Evolutionary conservation across 37 sponge, comb jelly and placozoan species (phyloP).

Genomic region (Diacarnus erythraeanus): DNA sequence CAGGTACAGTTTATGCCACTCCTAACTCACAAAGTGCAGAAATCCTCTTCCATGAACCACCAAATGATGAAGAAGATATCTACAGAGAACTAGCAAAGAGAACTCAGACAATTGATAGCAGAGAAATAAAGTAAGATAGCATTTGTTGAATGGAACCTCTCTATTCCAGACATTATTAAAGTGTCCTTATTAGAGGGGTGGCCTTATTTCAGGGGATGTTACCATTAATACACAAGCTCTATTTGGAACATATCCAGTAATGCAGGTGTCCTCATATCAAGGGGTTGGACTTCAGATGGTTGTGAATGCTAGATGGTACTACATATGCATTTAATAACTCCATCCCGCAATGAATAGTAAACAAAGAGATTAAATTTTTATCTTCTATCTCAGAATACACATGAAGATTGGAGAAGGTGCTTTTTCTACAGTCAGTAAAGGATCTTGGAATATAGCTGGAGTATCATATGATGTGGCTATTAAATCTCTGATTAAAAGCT

Average conservation of each 20-base stretch:
- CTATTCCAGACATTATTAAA: too few species aligned
- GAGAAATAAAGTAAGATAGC: neutral
- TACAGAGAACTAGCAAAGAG: conserved; percentile 1
- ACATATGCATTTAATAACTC: too few species aligned
- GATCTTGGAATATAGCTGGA: neutral
- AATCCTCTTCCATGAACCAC: neutral
- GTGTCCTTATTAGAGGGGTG: too few species aligned
- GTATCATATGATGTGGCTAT: neutral
- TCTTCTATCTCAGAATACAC: neutral
- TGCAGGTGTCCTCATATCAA: too few species aligned
- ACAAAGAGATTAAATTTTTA: too few species aligned
- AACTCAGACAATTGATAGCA: neutral
- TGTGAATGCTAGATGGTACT: too few species aligned
- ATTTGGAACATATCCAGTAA: too few species aligned
- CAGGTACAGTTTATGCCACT: neutral
- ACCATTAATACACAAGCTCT: too few species aligned
- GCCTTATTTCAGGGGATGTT: too few species aligned
- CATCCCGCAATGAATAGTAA: too few species aligned
- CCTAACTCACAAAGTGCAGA: neutral
- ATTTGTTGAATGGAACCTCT: neutral
- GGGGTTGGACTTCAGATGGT: too few species aligned
- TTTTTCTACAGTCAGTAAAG: conserved; percentile 4
- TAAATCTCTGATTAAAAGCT: neutral
- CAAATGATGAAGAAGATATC: neutral
- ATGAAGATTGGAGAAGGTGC: neutral